phyloP scores from a whole-genome alignment of 2,797 vertebrate species.

The Eutrigla gurnardus region DNA sequence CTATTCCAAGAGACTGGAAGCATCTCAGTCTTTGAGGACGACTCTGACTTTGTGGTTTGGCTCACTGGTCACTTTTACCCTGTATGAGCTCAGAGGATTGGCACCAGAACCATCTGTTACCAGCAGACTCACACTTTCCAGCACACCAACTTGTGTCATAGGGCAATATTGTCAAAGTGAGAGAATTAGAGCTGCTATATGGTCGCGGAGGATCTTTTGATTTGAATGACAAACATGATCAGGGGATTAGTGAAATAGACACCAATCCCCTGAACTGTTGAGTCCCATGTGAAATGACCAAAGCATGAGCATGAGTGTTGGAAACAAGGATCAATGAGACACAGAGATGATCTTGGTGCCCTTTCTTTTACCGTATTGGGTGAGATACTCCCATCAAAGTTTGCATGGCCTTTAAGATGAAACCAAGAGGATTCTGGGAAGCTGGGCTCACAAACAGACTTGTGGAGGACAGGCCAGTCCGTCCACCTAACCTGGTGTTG shows the following conservation, averaged over 20 bases:
- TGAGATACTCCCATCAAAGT: not conserved
- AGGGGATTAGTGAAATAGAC: not conserved
- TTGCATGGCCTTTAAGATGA: not conserved
- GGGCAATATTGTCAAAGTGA: not conserved
- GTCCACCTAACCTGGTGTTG: not conserved
- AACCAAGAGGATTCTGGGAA: not conserved
- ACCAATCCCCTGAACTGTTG: not conserved
- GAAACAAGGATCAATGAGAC: not conserved
- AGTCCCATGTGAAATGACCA: not conserved
- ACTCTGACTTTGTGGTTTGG: conserved; percentile 13
- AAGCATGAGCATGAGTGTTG: not conserved
- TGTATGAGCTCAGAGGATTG: conserved; percentile 2
- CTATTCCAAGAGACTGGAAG: conserved; percentile 14
- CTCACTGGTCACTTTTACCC: conserved; percentile 3
- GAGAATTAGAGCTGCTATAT: not conserved
- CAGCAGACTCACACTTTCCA: not conserved
- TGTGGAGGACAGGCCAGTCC: conserved; percentile 3
- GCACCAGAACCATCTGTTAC: conserved; percentile 2
- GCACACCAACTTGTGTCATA: not conserved
- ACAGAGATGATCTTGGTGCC: not conserved
- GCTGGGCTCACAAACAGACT: not conserved
- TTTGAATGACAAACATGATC: not conserved
- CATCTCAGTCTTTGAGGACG: conserved; percentile 27
- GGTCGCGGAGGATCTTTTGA: not conserved
- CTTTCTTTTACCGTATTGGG: not conserved